A percentile compares a stretch with the other conserved stretches of the same genome.
These are phyloP conservation scores for Cranoglanis bouderius DNA, from an alignment of 2,113 vertebrate species.

Conservation along the genomic window DNA sequence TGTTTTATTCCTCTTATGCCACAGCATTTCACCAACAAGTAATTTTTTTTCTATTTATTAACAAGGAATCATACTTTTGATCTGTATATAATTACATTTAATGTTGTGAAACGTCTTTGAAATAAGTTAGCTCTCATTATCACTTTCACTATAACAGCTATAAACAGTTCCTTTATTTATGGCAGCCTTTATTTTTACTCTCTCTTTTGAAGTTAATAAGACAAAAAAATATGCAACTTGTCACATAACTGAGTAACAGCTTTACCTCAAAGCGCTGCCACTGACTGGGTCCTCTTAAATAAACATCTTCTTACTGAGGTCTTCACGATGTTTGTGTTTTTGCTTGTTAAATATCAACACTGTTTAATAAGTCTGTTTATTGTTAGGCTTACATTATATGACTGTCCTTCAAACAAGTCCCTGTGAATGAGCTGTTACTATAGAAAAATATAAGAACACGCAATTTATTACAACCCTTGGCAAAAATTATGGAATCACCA, in stretches of 20 bases:
- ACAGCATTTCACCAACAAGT: background rate
- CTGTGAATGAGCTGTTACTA: background rate
- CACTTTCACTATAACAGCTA: background rate
- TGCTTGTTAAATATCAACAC: background rate
- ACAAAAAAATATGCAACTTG: background rate
- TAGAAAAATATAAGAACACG: background rate
- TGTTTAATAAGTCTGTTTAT: background rate
- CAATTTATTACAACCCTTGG: background rate
- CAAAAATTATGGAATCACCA: no score
- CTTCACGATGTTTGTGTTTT: background rate
- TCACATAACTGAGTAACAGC: background rate
- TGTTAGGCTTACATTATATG: background rate
- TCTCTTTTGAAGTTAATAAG: background rate
- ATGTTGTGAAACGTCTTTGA: background rate
- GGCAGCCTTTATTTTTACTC: background rate
- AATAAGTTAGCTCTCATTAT: background rate
- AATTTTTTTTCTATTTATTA: background rate
- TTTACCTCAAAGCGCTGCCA: background rate
- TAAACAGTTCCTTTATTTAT: background rate
- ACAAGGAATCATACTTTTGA: background rate
- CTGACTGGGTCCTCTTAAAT: background rate
- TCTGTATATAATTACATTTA: background rate
- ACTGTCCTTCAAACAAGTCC: background rate
- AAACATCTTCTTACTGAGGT: background rate
- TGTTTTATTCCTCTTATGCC: background rate